These are phyloP conservation scores for Cheilinus undulatus DNA, from an alignment of 2,113 vertebrate genomes.

Conservation along the genomic window DNA sequence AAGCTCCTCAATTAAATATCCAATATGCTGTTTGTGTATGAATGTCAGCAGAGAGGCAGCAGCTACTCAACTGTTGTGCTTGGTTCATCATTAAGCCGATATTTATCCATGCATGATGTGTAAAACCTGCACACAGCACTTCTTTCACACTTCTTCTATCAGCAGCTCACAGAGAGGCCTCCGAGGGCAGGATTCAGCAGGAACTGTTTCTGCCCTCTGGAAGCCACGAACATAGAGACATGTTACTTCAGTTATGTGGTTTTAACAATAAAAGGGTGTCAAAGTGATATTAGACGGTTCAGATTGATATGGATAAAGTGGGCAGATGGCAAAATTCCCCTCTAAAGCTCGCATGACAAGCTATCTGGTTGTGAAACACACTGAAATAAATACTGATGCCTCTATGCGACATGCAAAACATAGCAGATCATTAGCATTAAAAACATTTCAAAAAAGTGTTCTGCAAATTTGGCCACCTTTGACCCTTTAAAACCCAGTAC, in stretches of 20 bases:
- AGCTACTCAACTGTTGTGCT: background rate
- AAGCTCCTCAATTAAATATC: background rate
- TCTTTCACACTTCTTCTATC: background rate
- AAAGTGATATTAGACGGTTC: too few relatives aligned
- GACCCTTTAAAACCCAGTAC: too few relatives aligned
- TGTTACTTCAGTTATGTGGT: background rate
- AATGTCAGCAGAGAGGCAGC: background rate
- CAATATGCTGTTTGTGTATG: too few relatives aligned
- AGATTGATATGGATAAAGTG: too few relatives aligned
- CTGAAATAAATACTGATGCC: too few relatives aligned
- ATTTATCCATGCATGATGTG: slow-evolving; percentile 15
- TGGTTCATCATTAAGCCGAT: slow-evolving; percentile 1
- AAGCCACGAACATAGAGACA: background rate
- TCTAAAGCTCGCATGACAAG: too few relatives aligned
- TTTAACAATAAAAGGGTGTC: slow-evolving; percentile 1
- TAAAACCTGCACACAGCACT: slow-evolving; percentile 21
- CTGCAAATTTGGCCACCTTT: too few relatives aligned
- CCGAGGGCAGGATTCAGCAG: background rate
- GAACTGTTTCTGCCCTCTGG: slow-evolving; percentile 15
- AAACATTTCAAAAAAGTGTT: too few relatives aligned
- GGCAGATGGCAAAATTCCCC: too few relatives aligned
- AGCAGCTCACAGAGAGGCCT: slow-evolving; percentile 1
- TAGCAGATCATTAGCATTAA: too few relatives aligned
- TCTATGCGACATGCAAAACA: too few relatives aligned
- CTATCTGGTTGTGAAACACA: too few relatives aligned